Percentiles rank a stretch among this genome's conserved stretches.
phyloP scores from a whole-genome alignment of 1,140 invertebrate genomes.

The Magallana ariakensis region DNA sequence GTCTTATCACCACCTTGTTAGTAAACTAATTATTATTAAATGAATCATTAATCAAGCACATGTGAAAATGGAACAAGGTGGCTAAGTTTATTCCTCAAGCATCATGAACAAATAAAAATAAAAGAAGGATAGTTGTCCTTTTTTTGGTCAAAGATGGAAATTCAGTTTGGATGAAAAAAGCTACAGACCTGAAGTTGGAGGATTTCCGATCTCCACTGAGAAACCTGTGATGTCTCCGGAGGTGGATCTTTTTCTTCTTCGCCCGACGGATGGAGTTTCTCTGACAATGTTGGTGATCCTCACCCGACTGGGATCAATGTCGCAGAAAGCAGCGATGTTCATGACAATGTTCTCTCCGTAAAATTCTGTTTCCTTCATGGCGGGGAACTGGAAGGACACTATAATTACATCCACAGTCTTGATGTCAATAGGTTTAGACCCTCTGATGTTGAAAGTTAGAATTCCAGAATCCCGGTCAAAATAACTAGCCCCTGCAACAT shows the following conservation, averaged over 20 bases:
- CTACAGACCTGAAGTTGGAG: slow-evolving; percentile 49
- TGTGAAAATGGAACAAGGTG: not conserved
- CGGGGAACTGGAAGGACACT: slow-evolving; percentile 63
- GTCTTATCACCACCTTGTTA: no score
- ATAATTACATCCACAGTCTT: slow-evolving; percentile 54
- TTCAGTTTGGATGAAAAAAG: no score
- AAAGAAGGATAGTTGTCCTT: not conserved
- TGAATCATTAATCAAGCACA: not conserved
- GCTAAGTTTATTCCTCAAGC: no score
- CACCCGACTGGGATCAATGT: slow-evolving; percentile 67
- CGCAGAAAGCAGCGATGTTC: slow-evolving; percentile 72
- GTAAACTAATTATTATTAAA: no score
- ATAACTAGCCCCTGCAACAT: slow-evolving; percentile 60
- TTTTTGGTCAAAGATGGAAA: no score
- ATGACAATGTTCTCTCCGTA: slow-evolving; percentile 71
- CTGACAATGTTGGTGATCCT: slow-evolving; percentile 66
- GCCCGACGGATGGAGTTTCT: slow-evolving; percentile 40
- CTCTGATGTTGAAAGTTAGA: slow-evolving; percentile 56
- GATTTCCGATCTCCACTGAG: slow-evolving; percentile 64
- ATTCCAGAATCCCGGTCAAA: slow-evolving; percentile 61
- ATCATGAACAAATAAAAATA: not conserved
- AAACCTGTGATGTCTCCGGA: slow-evolving; percentile 10
- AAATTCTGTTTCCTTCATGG: slow-evolving; percentile 73
- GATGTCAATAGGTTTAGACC: slow-evolving; percentile 54
- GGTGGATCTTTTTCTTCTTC: slow-evolving; percentile 55